A percentile compares a stretch with the other conserved stretches of the same genome.
These are phyloP conservation scores for Tridacna crocea DNA, from an alignment of 2,888 invertebrate genomes.

Conservation along the genomic window DNA sequence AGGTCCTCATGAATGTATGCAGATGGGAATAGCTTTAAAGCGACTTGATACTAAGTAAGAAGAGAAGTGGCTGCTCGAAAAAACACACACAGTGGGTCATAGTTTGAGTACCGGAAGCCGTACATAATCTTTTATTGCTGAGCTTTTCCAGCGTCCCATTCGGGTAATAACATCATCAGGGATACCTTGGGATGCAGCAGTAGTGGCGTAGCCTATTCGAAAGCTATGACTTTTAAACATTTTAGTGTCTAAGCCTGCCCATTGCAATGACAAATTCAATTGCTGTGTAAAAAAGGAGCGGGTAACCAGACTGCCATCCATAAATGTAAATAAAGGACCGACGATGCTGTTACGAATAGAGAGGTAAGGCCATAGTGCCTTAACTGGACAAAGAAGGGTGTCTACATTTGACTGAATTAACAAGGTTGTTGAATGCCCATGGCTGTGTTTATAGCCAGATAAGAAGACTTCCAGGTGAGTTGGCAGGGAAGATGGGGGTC, in stretches of 20 bases:
- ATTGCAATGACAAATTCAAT: slow-evolving; percentile 1
- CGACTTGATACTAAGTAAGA: too few species aligned
- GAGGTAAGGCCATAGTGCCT: slow-evolving; percentile 14
- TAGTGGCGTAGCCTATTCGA: slow-evolving; percentile 25
- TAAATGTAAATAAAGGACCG: slow-evolving; percentile 28
- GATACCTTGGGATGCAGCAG: slow-evolving; percentile 10
- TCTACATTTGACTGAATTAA: neutral
- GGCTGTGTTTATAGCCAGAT: slow-evolving; percentile 27
- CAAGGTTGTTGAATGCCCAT: slow-evolving; percentile 18
- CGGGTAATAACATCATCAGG: slow-evolving; percentile 6
- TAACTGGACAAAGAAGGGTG: slow-evolving; percentile 34
- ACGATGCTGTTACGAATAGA: neutral
- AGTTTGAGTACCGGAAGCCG: neutral
- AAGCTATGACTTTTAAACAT: slow-evolving; percentile 33
- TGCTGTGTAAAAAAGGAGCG: slow-evolving; percentile 15
- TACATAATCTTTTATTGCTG: slow-evolving; percentile 12
- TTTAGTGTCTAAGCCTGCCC: slow-evolving; percentile 23
- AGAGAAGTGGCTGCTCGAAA: neutral
- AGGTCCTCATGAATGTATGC: too few species aligned
- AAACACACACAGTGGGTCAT: neutral
- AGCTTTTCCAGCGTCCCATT: slow-evolving; percentile 1
- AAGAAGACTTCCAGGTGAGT: neutral
- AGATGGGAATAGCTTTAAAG: too few species aligned
- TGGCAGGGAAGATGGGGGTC: neutral
- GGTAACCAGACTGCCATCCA: slow-evolving; percentile 24